phyloP scores from a whole-genome alignment of 2,797 vertebrate species.

The Anguilla anguilla region DNA sequence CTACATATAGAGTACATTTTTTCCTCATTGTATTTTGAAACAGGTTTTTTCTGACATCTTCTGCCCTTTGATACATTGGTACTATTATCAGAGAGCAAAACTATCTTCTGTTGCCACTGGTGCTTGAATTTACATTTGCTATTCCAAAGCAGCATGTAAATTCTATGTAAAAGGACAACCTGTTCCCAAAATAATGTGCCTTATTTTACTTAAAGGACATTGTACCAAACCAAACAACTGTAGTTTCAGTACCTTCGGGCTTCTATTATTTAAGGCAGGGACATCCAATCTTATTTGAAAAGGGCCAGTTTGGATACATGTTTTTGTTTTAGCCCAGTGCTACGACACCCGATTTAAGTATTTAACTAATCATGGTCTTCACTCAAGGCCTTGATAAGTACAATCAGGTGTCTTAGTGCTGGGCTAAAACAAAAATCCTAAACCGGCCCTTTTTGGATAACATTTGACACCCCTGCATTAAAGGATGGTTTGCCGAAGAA shows the following conservation, averaged over 20 bases:
- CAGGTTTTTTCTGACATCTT: slow-evolving; percentile 10
- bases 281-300: too few relatives aligned
- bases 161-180: slow-evolving; percentile 71
- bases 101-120: slow-evolving; percentile 63
- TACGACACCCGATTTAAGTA: too few relatives aligned
- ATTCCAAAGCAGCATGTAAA: slow-evolving; percentile 80
- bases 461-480: too few relatives aligned
- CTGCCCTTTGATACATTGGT: slow-evolving; percentile 10
- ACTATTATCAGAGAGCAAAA: slow-evolving; percentile 32
- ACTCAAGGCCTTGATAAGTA: too few relatives aligned
- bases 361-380: too few relatives aligned
- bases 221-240: slow-evolving; percentile 1
- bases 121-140: slow-evolving; percentile 69
- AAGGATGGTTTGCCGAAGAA: background rate
- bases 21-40: slow-evolving; percentile 6
- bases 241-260: background rate
- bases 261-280: background rate
- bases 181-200: slow-evolving; percentile 23
- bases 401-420: too few relatives aligned
- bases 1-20: background rate
- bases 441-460: too few relatives aligned
- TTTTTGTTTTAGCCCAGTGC: too few relatives aligned
- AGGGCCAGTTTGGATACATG: too few relatives aligned
- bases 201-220: slow-evolving; percentile 23
- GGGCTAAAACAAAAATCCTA: too few relatives aligned